A percentile compares a stretch with the other conserved stretches of the same genome.
phyloP scores from a whole-genome alignment of 2,797 vertebrate genomes.

The Catamblyrhynchus diadema region DNA sequence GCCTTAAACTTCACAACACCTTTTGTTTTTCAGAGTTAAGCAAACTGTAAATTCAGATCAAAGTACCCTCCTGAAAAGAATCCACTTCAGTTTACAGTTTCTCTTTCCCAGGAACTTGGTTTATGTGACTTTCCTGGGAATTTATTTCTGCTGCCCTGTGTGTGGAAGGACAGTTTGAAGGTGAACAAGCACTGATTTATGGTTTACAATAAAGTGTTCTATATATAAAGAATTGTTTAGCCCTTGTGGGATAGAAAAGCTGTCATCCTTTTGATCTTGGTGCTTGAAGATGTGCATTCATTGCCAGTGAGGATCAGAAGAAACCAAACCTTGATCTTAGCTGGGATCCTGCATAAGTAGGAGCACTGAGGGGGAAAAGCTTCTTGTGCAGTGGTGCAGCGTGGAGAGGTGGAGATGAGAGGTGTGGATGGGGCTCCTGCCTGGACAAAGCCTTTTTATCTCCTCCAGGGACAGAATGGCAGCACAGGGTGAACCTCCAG shows the following conservation, averaged over 20 bases:
- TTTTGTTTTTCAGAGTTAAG: background rate
- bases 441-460: background rate
- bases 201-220: background rate
- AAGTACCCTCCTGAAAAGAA: background rate
- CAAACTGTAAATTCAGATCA: background rate
- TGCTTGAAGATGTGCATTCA: background rate
- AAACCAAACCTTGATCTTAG: background rate
- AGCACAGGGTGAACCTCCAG: fast-evolving
- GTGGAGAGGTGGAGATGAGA: background rate
- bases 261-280: background rate
- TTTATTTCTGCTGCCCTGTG: background rate
- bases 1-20: background rate
- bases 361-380: background rate
- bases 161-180: background rate
- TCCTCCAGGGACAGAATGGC: background rate
- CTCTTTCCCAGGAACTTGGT: background rate
- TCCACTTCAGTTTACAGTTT: background rate
- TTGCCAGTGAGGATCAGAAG: background rate
- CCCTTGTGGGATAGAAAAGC: background rate
- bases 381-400: background rate
- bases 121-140: background rate
- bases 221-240: background rate
- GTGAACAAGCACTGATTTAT: background rate
- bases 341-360: background rate
- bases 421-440: background rate